Conservation (phyloP, 2,113 vertebrate genomes). For the Coptodon bakossiorum region DNA sequence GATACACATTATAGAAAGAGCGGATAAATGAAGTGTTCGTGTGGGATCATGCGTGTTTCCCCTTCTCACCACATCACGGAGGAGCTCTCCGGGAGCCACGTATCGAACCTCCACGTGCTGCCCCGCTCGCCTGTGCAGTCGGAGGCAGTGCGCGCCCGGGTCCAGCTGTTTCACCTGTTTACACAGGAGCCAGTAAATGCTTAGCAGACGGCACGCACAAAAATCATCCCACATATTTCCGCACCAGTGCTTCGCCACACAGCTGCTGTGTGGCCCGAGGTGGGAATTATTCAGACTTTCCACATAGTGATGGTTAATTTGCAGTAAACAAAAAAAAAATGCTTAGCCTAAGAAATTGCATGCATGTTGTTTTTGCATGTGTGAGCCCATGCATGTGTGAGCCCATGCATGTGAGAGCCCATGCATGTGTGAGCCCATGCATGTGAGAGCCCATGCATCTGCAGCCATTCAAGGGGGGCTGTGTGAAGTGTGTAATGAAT, state of each 20-base stretch:
- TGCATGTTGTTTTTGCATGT: neutral
- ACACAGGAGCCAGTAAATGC: conserved; percentile 14
- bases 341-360: neutral
- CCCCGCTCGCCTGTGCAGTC: conserved; percentile 68
- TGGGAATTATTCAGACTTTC: conserved; percentile 48
- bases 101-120: conserved; percentile 63
- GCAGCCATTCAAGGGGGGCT: neutral
- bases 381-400: neutral
- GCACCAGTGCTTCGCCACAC: neutral
- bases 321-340: neutral
- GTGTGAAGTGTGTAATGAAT: neutral
- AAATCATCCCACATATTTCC: neutral
- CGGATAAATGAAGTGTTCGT: neutral
- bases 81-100: conserved; percentile 66
- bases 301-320: conserved; percentile 4
- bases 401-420: neutral
- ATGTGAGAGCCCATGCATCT: neutral
- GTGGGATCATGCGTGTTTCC: neutral
- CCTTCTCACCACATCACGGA: conserved; percentile 77
- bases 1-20: neutral
- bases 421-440: neutral
- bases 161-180: conserved; percentile 84
- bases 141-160: conserved; percentile 73
- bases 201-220: conserved; percentile 5
- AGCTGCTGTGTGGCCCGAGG: conserved; percentile 22